Evolutionary conservation across 1,140 invertebrate species (phyloP).

Genomic region (Orchesella cincta): DNA sequence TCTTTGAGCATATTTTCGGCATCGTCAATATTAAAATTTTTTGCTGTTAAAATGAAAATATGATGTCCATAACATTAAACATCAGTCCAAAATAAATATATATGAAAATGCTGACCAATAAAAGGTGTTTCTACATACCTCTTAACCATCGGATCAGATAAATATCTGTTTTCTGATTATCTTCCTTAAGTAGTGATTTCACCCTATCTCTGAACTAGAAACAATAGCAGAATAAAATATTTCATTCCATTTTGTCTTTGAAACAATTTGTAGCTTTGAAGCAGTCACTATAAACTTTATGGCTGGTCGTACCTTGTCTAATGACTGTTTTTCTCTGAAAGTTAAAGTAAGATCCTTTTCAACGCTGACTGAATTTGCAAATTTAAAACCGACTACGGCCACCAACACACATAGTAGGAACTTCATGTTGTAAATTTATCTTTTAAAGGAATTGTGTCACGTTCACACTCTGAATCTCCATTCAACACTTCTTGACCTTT

Average conservation of each 20-base stretch:
- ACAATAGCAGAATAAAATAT: neutral
- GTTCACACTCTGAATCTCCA: too few relatives aligned
- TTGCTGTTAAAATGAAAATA: neutral
- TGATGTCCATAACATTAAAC: neutral
- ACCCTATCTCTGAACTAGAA: neutral
- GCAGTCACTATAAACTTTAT: neutral
- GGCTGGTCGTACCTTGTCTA: neutral
- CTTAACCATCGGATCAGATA: slow-evolving; percentile 12
- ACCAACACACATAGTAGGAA: neutral
- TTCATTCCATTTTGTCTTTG: neutral
- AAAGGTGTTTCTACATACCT: neutral
- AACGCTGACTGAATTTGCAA: neutral
- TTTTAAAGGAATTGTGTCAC: too few relatives aligned
- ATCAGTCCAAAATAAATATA: neutral
- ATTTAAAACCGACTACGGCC: neutral
- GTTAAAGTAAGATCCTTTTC: slow-evolving; percentile 13
- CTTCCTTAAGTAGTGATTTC: neutral
- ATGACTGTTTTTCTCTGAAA: neutral
- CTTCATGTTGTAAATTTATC: neutral
- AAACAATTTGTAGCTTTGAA: neutral
- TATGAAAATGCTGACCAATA: too few relatives aligned
- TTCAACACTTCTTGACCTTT: neutral
- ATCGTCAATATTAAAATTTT: neutral
- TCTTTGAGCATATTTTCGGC: neutral
- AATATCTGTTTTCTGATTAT: slow-evolving; percentile 8